Evolutionary conservation across 2,888 invertebrate species (phyloP).

Genomic region (Eilema caniola): DNA sequence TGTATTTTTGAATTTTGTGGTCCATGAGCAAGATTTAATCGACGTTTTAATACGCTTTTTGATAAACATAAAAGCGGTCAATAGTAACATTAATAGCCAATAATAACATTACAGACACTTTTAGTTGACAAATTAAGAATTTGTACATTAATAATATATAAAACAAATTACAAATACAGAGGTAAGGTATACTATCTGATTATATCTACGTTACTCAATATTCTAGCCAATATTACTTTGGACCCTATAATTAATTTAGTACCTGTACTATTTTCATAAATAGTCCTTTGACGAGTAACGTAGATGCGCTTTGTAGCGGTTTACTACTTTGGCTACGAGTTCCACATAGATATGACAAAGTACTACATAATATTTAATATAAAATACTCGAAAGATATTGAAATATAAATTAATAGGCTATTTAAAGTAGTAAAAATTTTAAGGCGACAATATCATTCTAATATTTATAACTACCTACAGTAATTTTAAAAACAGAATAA

Average conservation of each 20-base stretch:
- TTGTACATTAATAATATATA: constrained; percentile 14
- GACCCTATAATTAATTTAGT: constrained; percentile 73
- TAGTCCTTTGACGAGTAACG: constrained; percentile 54
- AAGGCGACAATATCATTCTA: constrained; percentile 20
- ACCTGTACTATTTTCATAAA: constrained; percentile 68
- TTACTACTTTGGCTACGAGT: constrained; percentile 31
- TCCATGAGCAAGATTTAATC: no score
- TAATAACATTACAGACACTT: background rate
- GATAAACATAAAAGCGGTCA: background rate
- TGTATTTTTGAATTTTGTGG: background rate
- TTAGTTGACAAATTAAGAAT: background rate
- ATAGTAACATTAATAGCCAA: no score
- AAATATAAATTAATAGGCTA: constrained; percentile 3
- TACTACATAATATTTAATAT: constrained; percentile 9
- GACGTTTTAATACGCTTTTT: background rate
- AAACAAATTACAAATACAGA: constrained; percentile 48
- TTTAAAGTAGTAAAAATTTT: constrained; percentile 17
- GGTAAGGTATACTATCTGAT: constrained; percentile 36
- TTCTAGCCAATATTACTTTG: constrained; percentile 70
- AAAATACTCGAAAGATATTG: constrained; percentile 24
- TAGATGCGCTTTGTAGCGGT: constrained; percentile 36
- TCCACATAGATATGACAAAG: constrained; percentile 48
- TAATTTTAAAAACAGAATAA: constrained; percentile 10
- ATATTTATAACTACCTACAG: constrained; percentile 11
- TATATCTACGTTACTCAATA: constrained; percentile 65